phyloP scores from a whole-genome alignment of 2,797 vertebrate species.

The Pantherophis alleghaniensis region DNA sequence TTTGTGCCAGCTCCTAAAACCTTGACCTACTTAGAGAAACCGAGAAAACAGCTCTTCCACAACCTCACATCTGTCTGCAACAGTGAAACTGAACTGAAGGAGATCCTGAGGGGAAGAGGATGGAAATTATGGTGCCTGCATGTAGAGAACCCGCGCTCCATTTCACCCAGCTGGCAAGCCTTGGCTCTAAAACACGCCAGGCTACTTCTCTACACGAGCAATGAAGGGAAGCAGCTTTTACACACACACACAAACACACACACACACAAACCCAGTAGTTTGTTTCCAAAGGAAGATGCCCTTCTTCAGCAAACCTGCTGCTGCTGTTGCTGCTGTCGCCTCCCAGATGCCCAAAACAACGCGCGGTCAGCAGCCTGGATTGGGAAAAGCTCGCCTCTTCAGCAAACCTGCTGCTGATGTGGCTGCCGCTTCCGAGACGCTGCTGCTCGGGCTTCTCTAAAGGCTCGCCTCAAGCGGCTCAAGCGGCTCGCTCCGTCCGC shows the following conservation, averaged over 20 bases:
- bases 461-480: background rate
- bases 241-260: fast-evolving
- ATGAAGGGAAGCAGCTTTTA: background rate
- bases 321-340: too few species aligned
- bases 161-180: background rate
- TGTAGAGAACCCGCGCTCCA: background rate
- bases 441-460: background rate
- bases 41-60: background rate
- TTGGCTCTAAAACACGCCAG: background rate
- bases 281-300: background rate
- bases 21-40: constrained; percentile 49
- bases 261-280: background rate
- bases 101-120: background rate
- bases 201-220: background rate
- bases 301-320: too few species aligned
- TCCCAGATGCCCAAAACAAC: background rate
- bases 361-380: background rate
- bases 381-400: background rate
- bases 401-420: background rate
- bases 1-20: background rate
- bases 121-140: background rate
- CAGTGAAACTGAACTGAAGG: background rate
- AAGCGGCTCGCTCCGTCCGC: background rate
- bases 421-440: background rate
- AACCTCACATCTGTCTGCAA: background rate